Percentiles rank a stretch among this genome's conserved stretches.
These are phyloP conservation scores for Ramphastos sulfuratus DNA, from an alignment of 2,113 vertebrate species.

Conservation along the genomic window DNA sequence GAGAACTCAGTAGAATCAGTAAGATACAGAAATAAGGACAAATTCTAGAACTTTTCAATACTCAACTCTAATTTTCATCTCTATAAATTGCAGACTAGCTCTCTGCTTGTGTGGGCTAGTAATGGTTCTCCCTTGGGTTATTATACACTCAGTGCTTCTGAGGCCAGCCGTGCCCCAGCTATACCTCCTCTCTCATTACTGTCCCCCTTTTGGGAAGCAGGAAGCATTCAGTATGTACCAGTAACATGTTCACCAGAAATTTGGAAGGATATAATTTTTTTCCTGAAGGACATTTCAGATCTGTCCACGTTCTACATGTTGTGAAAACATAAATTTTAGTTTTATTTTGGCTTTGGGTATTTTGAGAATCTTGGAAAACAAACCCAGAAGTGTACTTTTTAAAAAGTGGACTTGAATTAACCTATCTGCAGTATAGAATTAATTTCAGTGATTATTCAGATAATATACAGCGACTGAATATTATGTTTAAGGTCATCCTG, in stretches of 20 bases:
- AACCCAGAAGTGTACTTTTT: background rate
- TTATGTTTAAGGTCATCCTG: background rate
- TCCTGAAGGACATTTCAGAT: background rate
- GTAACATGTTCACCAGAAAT: background rate
- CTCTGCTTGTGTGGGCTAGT: background rate
- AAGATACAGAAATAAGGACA: background rate
- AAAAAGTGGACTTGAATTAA: background rate
- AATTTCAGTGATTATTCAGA: background rate
- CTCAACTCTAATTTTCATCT: background rate
- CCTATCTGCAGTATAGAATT: background rate
- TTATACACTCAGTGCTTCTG: background rate
- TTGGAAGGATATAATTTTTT: background rate
- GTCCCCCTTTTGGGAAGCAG: background rate
- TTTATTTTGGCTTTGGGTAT: background rate
- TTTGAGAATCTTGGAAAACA: background rate
- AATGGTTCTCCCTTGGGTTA: background rate
- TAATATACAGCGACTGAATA: background rate
- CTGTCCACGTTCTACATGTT: accelerated
- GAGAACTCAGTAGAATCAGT: background rate
- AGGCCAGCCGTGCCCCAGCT: background rate
- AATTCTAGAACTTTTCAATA: background rate
- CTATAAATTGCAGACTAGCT: background rate
- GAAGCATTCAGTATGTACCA: background rate
- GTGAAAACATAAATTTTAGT: background rate
- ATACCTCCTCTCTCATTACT: background rate